Evolutionary conservation across 2,113 vertebrate species (phyloP), one percentile per base, ranked within the genome.

Genomic region (Isurus oxyrinchus): DNA sequence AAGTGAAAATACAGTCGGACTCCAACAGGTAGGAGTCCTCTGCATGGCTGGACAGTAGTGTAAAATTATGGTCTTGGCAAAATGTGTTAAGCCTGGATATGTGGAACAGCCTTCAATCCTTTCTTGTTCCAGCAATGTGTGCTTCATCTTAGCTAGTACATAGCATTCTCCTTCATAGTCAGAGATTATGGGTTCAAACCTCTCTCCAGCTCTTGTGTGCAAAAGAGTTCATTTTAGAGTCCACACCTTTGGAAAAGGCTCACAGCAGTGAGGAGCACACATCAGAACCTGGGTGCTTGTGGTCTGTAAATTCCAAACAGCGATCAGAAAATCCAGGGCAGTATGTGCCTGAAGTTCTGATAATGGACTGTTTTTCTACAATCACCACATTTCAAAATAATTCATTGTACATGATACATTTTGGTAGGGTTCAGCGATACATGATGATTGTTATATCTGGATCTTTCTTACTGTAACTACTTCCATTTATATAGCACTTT

Each of bases 1-100:
- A 91, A 27, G 97, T 99, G 76, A 98, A 97, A 31, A 97, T 97
- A 63, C 57, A 31, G 53, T 31, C 49, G 1, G 66, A n/a, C 81
- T 66, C 55, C 19, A 19, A 61, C 79, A 88, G 81, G 81, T 96
- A 69, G n/a, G 90, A n/a, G 13, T 25, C 35, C 55, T 35, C 53
- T 27, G n/a, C n/a, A 0, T n/a, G 14, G 2, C 11, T 49, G 81
- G 49, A 90, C 27, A 0, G 55, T 57, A 59, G 5, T 59, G 4
- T 59, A 31, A 57, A 91, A 59, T 5, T 31, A 0, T 87, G 44
- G 0, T 49, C 21, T 49, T 44, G 14, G 19, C 23, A 53, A 23
- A 87, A 76, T 35, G 23, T 76, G 79, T 84, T 40, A 53, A 23
- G 3, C 5, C 81, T 16, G 40, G 44, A 49, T 16, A 25, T 87